Conservation (phyloP, 2,113 vertebrate species). For the Rissa tridactyla region DNA sequence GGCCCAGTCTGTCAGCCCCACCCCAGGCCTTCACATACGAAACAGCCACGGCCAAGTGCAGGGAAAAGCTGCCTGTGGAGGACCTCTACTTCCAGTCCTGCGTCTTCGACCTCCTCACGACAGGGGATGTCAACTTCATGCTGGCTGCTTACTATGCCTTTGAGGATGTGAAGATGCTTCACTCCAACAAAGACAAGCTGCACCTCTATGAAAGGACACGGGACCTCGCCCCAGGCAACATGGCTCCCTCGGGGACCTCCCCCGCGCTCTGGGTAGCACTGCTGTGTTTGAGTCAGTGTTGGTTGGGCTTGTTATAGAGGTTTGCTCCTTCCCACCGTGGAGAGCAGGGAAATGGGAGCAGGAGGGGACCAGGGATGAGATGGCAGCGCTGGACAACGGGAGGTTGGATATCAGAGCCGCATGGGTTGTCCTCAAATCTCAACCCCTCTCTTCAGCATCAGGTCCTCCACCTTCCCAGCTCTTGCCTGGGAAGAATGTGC, state of each 20-base stretch:
- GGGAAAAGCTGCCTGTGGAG: constrained; percentile 92
- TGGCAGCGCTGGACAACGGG: neutral
- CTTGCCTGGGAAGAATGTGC: neutral
- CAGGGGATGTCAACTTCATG: constrained; percentile 95
- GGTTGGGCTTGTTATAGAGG: constrained; percentile 71
- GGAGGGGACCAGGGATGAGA: neutral
- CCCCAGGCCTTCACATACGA: constrained; percentile 82
- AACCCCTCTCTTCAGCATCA: neutral
- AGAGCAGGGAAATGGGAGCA: neutral
- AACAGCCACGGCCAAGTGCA: constrained; percentile 88
- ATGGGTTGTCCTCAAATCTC: neutral
- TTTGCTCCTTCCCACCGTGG: neutral
- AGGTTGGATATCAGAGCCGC: neutral
- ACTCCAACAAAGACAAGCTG: constrained; percentile 90
- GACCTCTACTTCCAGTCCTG: constrained; percentile 97
- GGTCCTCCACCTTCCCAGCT: neutral
- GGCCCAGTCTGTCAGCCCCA: neutral
- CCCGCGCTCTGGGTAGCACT: constrained; percentile 40
- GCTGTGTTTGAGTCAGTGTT: constrained; percentile 71
- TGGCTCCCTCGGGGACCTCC: neutral
- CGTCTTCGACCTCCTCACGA: constrained; percentile 94
- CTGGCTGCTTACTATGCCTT: constrained; percentile 97
- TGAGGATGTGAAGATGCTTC: constrained; percentile 94
- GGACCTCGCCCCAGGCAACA: constrained; percentile 50
- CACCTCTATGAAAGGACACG: constrained; percentile 88